phyloP scores from a whole-genome alignment of 2,797 vertebrate species.

The Gymnothorax reevesii region DNA sequence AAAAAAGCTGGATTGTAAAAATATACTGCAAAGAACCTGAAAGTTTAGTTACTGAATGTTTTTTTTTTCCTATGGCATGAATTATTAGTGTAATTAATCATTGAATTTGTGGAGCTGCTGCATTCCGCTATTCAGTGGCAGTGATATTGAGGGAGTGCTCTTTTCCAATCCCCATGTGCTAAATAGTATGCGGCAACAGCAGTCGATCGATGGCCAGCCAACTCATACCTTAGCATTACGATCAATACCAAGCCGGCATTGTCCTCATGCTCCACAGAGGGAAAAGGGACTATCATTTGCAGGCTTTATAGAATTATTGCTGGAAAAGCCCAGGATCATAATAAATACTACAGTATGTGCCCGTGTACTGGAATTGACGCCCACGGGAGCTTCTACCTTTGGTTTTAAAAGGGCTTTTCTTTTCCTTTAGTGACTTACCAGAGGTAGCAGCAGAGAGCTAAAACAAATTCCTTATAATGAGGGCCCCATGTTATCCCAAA shows the following conservation, averaged over 20 bases:
- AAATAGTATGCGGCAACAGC: neutral
- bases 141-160: constrained; percentile 6
- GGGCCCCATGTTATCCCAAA: neutral
- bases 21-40: neutral
- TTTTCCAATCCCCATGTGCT: neutral
- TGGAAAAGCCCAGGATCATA: constrained; percentile 1
- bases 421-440: neutral
- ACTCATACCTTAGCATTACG: neutral
- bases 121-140: neutral
- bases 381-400: neutral
- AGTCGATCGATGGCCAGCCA: constrained; percentile 2
- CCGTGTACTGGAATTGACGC: neutral
- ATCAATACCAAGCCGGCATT: constrained; percentile 2
- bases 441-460: neutral
- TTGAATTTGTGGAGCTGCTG: neutral
- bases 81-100: neutral
- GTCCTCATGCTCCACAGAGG: neutral
- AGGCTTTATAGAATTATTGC: constrained; percentile 1
- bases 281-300: neutral
- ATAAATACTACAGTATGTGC: constrained; percentile 6
- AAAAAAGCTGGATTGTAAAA: neutral
- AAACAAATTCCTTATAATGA: neutral
- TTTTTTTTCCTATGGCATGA: neutral
- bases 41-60: neutral
- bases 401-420: neutral